These are phyloP conservation scores for Phyllostomus discolor DNA, from an alignment of 2,113 vertebrate species.

Conservation along the genomic window DNA sequence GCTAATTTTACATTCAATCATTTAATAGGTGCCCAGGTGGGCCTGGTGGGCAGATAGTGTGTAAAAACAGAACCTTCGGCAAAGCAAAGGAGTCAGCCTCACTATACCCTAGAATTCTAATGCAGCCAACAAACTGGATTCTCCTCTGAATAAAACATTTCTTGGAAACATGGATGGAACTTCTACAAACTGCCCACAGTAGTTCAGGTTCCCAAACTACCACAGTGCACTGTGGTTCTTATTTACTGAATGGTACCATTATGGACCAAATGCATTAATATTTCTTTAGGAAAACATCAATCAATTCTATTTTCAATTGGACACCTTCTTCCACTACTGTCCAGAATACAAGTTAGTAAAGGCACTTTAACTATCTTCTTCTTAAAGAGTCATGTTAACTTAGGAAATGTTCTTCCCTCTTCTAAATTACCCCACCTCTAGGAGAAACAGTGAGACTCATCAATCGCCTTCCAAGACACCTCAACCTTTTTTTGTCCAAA, in stretches of 20 bases:
- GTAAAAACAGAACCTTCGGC: background rate
- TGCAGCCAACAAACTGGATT: background rate
- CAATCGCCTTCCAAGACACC: background rate
- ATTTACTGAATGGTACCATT: background rate
- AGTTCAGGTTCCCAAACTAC: background rate
- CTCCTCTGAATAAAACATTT: background rate
- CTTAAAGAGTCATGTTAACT: background rate
- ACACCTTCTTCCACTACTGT: background rate
- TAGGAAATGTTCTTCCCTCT: background rate
- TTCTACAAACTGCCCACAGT: background rate
- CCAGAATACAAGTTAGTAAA: background rate
- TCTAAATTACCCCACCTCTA: background rate
- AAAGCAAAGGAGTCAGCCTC: conserved; percentile 12
- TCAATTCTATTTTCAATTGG: background rate
- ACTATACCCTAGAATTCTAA: background rate
- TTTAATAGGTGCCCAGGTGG: background rate
- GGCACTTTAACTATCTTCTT: conserved; percentile 6
- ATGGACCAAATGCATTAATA: background rate
- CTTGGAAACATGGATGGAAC: background rate
- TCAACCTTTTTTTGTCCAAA: background rate
- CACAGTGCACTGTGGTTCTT: background rate
- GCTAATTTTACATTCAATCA: conserved; percentile 22
- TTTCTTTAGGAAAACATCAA: conserved; percentile 2
- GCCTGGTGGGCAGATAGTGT: background rate
- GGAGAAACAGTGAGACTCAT: background rate